Conservation (phyloP, 1,140 invertebrate species). For the Neelides sp. region DNA sequence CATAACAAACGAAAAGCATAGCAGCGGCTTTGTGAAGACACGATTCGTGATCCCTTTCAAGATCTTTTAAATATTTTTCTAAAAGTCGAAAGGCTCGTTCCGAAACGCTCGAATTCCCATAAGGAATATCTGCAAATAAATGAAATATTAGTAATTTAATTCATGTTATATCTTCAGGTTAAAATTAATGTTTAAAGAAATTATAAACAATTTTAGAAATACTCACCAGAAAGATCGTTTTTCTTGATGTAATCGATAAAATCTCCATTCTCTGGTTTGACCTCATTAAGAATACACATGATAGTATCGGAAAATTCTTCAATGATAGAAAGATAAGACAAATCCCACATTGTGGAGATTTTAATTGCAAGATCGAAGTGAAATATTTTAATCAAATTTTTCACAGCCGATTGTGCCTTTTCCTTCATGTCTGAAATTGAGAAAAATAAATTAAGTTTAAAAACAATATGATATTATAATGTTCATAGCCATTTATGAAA, state of each 20-base stretch:
- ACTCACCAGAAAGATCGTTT: constrained; percentile 18
- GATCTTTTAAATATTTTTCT: constrained; percentile 18
- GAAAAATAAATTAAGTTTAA: constrained; percentile 4
- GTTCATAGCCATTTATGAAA: constrained; percentile 1
- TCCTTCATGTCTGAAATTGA: constrained; percentile 9
- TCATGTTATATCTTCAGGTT: not conserved
- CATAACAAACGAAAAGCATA: constrained; percentile 11
- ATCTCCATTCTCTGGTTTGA: constrained; percentile 17
- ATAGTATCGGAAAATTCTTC: constrained; percentile 3
- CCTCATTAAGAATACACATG: constrained; percentile 11
- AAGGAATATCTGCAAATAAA: constrained; percentile 19
- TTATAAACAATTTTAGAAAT: not conserved
- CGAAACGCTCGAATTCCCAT: constrained; percentile 11
- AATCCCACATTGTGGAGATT: constrained; percentile 16
- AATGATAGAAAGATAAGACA: constrained; percentile 10
- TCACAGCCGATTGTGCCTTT: constrained; percentile 10
- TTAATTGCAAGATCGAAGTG: constrained; percentile 26
- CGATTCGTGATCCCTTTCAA: constrained; percentile 17
- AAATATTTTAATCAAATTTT: constrained; percentile 12
- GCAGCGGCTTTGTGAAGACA: constrained; percentile 18
- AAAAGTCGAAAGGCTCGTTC: constrained; percentile 24
- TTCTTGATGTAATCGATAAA: constrained; percentile 23
- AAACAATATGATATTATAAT: too few relatives aligned
- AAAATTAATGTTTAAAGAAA: not conserved
- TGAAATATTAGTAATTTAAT: not conserved